Evolutionary conservation across 2,113 vertebrate species (phyloP).

Genomic region (Channa maculata): DNA sequence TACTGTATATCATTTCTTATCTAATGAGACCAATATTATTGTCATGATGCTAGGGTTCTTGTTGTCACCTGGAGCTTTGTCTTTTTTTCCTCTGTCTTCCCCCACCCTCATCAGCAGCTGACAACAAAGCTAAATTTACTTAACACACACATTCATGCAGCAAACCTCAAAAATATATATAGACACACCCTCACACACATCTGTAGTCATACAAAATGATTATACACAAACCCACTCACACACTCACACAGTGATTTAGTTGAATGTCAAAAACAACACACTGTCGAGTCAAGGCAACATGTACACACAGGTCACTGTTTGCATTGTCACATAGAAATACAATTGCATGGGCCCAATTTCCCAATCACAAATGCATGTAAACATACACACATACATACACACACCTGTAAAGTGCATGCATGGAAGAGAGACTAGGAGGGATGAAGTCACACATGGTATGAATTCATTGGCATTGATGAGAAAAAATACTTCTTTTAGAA

Average conservation of each 20-base stretch:
- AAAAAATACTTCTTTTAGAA: background rate
- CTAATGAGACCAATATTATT: constrained; percentile 4
- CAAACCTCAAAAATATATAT: constrained; percentile 22
- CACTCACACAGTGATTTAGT: constrained; percentile 25
- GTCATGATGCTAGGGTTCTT: constrained; percentile 11
- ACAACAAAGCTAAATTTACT: constrained; percentile 78
- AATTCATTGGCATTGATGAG: constrained; percentile 19
- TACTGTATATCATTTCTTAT: background rate
- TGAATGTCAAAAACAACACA: constrained; percentile 54
- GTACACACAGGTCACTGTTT: constrained; percentile 56
- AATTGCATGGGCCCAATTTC: constrained; percentile 53
- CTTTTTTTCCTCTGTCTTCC: constrained; percentile 26
- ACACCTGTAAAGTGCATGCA: constrained; percentile 66
- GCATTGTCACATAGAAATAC: constrained; percentile 48
- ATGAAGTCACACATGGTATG: constrained; percentile 35
- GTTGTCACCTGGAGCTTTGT: constrained; percentile 18
- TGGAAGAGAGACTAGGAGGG: constrained; percentile 34
- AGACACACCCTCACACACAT: constrained; percentile 11
- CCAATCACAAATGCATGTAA: constrained; percentile 20
- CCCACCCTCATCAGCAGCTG: constrained; percentile 52
- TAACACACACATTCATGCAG: constrained; percentile 51
- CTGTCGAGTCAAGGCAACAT: constrained; percentile 57
- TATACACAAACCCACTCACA: constrained; percentile 29
- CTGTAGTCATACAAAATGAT: constrained; percentile 40
- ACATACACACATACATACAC: constrained; percentile 31